Conservation (phyloP, 2,797 vertebrate genomes). For the Carduelis carduelis region DNA sequence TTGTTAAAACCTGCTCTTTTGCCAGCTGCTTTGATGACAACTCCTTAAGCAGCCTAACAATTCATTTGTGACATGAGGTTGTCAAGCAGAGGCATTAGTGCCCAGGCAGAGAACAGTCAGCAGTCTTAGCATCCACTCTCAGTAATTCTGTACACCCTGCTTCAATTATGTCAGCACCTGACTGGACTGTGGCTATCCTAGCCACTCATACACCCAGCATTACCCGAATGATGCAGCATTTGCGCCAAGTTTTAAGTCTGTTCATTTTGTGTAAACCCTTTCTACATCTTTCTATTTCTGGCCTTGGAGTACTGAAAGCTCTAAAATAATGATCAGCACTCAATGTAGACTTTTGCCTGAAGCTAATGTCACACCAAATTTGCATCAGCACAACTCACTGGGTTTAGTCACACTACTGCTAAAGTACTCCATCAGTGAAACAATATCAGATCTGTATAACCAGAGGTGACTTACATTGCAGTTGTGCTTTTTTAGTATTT, state of each 20-base stretch:
- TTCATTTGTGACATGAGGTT: background rate
- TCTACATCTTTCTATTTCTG: background rate
- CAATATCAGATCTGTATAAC: background rate
- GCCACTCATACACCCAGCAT: accelerated
- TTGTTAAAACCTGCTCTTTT: background rate
- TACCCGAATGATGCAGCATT: background rate
- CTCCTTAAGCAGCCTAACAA: background rate
- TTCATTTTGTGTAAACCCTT: background rate
- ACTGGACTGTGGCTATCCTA: background rate
- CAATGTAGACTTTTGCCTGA: background rate
- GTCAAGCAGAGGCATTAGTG: background rate
- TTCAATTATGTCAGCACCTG: background rate
- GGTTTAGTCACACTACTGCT: background rate
- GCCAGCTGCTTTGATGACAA: background rate
- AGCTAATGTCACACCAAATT: background rate
- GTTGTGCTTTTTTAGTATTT: background rate
- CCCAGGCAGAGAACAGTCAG: background rate
- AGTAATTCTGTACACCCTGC: background rate
- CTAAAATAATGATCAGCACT: background rate
- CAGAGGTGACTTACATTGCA: background rate
- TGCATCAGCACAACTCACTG: background rate
- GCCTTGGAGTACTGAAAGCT: background rate
- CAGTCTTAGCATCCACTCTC: background rate
- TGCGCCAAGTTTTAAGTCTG: background rate
- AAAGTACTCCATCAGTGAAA: background rate